Percentiles rank a stretch among this genome's conserved stretches.
phyloP scores from a whole-genome alignment of 2,113 vertebrate genomes.

The Toxotes chatareus region DNA sequence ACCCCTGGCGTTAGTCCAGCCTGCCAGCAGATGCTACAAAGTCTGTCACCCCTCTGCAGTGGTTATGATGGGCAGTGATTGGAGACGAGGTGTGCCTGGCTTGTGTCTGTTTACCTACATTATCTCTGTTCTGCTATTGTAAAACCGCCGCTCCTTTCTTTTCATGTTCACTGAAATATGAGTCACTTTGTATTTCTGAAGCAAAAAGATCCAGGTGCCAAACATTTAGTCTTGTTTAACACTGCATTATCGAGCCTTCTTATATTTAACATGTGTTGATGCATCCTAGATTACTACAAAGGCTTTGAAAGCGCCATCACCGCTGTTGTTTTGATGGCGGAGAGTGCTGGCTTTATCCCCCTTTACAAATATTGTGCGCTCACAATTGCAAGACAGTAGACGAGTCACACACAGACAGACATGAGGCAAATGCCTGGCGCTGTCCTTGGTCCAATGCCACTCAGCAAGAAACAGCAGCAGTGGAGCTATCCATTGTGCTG shows the following conservation, averaged over 20 bases:
- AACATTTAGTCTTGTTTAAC: constrained; percentile 21
- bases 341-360: constrained; percentile 19
- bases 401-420: neutral
- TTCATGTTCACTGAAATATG: constrained; percentile 2
- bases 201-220: neutral
- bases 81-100: constrained; percentile 9
- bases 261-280: constrained; percentile 37
- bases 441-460: constrained; percentile 67
- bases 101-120: constrained; percentile 18
- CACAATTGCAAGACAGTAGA: constrained; percentile 16
- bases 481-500: constrained; percentile 63
- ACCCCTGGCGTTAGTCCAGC: constrained; percentile 41
- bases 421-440: neutral
- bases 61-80: constrained; percentile 19
- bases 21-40: constrained; percentile 44
- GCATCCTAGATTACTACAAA: constrained; percentile 27
- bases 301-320: constrained; percentile 12
- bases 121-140: constrained; percentile 8
- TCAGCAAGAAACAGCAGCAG: constrained; percentile 27
- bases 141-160: neutral
- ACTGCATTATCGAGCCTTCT: constrained; percentile 8
- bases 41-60: constrained; percentile 33
- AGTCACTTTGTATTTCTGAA: constrained; percentile 20
- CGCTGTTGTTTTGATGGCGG: constrained; percentile 45
- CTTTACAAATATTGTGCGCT: constrained; percentile 11